A percentile compares a stretch with the other conserved stretches of the same genome.
phyloP scores from a whole-genome alignment of 2,888 invertebrate species.

The Agrochola lota region DNA sequence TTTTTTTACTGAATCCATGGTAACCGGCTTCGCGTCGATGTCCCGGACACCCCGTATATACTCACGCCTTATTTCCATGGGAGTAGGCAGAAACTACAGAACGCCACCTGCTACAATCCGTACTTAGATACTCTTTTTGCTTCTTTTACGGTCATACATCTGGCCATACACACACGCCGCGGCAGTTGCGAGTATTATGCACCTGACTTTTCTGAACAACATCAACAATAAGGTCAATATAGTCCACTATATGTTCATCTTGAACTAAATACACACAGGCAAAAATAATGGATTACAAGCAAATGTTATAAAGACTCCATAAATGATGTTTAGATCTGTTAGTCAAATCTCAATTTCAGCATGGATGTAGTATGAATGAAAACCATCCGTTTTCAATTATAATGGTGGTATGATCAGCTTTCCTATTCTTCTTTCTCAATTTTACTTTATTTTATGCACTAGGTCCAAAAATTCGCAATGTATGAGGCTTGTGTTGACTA shows the following conservation, averaged over 20 bases:
- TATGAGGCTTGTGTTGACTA: neutral
- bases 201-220: neutral
- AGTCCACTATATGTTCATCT: neutral
- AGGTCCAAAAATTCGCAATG: neutral
- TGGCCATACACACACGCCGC: neutral
- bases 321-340: neutral
- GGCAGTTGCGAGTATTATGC: neutral
- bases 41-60: no score
- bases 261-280: neutral
- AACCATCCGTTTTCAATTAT: neutral
- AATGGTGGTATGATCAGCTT: neutral
- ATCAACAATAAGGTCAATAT: neutral
- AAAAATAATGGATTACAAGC: neutral
- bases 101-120: neutral
- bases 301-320: neutral
- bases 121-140: neutral
- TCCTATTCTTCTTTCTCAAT: neutral
- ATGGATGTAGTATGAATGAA: neutral
- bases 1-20: no score
- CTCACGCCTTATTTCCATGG: neutral
- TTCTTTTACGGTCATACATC: neutral
- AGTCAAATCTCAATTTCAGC: neutral
- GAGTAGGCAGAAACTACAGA: neutral
- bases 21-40: no score
- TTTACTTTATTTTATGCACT: neutral